A percentile compares a stretch with the other conserved stretches of the same genome.
Conservation (phyloP, 2,113 vertebrate genomes). For the Glareola pratincola region DNA sequence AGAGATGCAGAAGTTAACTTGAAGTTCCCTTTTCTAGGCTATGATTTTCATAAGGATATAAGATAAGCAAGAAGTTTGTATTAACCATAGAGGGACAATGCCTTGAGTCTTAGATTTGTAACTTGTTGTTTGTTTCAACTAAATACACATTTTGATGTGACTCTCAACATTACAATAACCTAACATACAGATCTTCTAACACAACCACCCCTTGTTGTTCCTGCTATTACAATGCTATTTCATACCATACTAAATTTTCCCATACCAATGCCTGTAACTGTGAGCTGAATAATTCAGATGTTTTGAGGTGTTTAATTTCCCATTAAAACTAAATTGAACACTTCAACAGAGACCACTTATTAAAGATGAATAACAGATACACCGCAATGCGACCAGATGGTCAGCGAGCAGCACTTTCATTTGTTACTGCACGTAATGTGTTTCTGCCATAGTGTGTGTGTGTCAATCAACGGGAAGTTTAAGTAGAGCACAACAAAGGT, state of each 20-base stretch:
- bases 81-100: neutral
- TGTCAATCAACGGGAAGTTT: neutral
- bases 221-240: neutral
- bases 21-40: neutral
- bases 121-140: neutral
- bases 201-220: neutral
- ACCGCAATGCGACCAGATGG: neutral
- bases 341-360: neutral
- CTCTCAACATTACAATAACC: neutral
- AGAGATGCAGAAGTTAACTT: neutral
- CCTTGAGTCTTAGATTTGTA: neutral
- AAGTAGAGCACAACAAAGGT: neutral
- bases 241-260: neutral
- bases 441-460: neutral
- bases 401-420: neutral
- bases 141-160: neutral
- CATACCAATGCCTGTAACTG: neutral
- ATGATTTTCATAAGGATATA: neutral
- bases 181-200: neutral
- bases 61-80: neutral
- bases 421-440: neutral
- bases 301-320: constrained; percentile 32
- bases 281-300: constrained; percentile 45
- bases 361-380: neutral
- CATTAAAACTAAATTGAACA: neutral